Base-by-base conservation (phyloP, 2,797 vertebrate species). In the Eulemur rubriventer region DNA sequence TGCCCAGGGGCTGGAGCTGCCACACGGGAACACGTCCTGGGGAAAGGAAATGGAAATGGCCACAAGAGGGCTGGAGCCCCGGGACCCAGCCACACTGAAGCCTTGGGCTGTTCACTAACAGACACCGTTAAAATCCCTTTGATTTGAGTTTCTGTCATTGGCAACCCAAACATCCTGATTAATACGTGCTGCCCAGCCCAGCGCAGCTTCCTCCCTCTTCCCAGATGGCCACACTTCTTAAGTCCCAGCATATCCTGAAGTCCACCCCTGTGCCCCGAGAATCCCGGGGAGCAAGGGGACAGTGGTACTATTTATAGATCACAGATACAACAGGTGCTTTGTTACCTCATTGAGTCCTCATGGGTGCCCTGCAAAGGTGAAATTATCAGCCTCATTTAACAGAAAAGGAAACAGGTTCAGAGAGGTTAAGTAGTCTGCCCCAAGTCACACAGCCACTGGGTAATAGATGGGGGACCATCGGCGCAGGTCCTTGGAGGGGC, bases 371-470 rank as follows among this genome's bases (percentile, higher is more conserved):
- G 82, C 46, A 38, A 73, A 80, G 38, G 2, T 67, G 24, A 38
- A 55, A 61, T 75, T 6, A 43, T 17, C 20, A 24, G 33, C 14
- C 7, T 70, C 75, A 43, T 24, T 38, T 89, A 33, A 90, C 18
- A 35, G 81, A 83, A 72, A 50, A 73, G 41, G 38, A 87, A 96
- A 50, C 8, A n/a, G 38, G 83, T 35, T 89, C 87, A 79, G 73
- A 73, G 61, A 96, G 86, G n/a, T 14, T 35, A 11, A 41, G 18
- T 9, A 1, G 1, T 50, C 18, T 41, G 67, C 33, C 5, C 14
- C 11, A 28, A 38, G 48, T 50, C 67, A 83, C 87, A 89, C 48
- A 65, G 73, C 82, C 30, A 24, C n/a, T 1, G 8, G 63, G 81
- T 11, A 17, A 35, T 63, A 89, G 75, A 33, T 6, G 17, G 50